phyloP scores from a whole-genome alignment of 2,113 vertebrate species.

The Haemorhous mexicanus region DNA sequence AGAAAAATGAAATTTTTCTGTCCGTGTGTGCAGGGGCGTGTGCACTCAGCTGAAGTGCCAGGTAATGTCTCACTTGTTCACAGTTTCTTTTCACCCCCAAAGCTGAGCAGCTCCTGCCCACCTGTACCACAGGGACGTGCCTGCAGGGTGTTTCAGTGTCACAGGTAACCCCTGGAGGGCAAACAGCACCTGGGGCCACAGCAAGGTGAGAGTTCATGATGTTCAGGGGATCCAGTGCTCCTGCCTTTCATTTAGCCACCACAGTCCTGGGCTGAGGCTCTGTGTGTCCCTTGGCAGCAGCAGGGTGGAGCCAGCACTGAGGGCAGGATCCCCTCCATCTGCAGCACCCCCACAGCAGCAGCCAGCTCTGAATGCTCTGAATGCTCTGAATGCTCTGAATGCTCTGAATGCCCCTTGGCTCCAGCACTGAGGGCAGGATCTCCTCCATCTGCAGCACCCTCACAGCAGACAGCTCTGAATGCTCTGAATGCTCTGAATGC shows the following conservation, averaged over 20 bases:
- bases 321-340: accelerated
- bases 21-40: not conserved
- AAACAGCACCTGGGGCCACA: not conserved
- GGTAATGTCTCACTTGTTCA: accelerated
- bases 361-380: too few species aligned
- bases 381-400: too few species aligned
- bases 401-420: too few species aligned
- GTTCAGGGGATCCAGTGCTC: not conserved
- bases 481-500: too few species aligned
- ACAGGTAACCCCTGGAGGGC: not conserved
- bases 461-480: too few species aligned
- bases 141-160: not conserved
- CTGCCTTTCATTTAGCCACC: not conserved
- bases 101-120: not conserved
- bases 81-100: not conserved
- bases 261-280: not conserved
- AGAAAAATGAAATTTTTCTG: not conserved
- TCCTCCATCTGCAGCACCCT: not conserved
- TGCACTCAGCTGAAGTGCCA: not conserved
- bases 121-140: not conserved
- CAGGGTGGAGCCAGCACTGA: accelerated
- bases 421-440: accelerated
- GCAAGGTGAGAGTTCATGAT: accelerated
- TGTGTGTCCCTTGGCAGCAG: not conserved
- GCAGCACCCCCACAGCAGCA: not conserved